Base-by-base conservation (phyloP, 2,113 vertebrate species). In the Alosa alosa region DNA sequence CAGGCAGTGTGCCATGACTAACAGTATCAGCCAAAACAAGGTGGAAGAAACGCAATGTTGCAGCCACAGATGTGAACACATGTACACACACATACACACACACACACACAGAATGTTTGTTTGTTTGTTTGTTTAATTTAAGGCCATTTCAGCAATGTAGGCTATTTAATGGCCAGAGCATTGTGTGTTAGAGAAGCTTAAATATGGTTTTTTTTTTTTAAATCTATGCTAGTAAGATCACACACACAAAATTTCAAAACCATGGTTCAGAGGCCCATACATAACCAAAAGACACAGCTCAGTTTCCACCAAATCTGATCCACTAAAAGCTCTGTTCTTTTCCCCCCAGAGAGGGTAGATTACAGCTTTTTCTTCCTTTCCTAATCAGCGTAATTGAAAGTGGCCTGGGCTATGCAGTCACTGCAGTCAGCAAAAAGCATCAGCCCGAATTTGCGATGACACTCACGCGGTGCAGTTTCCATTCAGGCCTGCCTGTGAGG, bases 351-450 rank as follows among this genome's bases (percentile, higher is more conserved):
- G 50, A 83, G 46, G n/a, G 25, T 72, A 72, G 64, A 72, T 72
- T 72, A 72, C 64, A 72, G 64, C 64, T 31, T 72, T 64, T 9
- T 20, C 57, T n/a, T 46, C 44, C 10, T 44, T 46, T 84, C 49
- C 47, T 85, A 81, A 60, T 85, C 75, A 81, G 20, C 31, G 45
- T 84, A 84, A 78, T 47, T 81, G 36, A 39, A 41, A 36, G 25
- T 20, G 47, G 46, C 46, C 20, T n/a, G 45, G 22, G 31, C 41
- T 25, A 31, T 36, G 31, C 31, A 36, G 64, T 13, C 64, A 36
- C 25, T 72, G 64, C 64, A 72, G 64, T 72, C 64, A 72, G 64
- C 64, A 72, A 72, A 72, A 72, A 72, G 10, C 22, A 31, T 3
- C 31, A 72, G 64, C 64, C 25, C 11, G 25, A 68, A 72, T 72